Evolutionary conservation across 2,797 vertebrate species (phyloP), one percentile per base, ranked within the genome.

Genomic region (Spea hammondii): DNA sequence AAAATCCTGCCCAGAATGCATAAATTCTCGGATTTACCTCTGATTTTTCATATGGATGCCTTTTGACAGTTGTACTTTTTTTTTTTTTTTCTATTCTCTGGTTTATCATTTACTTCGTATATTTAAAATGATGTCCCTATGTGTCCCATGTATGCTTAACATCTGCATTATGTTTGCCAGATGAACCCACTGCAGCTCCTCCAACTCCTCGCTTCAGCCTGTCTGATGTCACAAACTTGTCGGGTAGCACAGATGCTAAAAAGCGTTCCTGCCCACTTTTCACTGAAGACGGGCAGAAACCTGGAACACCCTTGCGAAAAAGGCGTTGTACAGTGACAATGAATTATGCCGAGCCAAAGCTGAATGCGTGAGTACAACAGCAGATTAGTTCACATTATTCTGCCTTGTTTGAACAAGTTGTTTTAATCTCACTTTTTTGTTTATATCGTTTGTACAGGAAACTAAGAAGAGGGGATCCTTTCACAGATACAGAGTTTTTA

Each of bases 401-500:
- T 32, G 32, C 32, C 32, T 32, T 32, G 32, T 32, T 32, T 32
- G 32, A 32, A 32, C 32, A 32, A 32, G 32, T 32, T 2, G 1
- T 5, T 57, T 57, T 57, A 6, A 17, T 14, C 5, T 17, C 12
- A 6, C 8, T 7, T 65, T 14, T 45, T 48, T 50, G 67, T 74
- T 80, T 65, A 17, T 17, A 44, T 62, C 4, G 13, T 49, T 83
- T 57, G 72, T 60, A 80, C 78, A 99, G 98, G 88, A 99, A 98
- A 87, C 94, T 99, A 14, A 92, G 98, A 13, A 95, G 97, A 77
- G 98, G 98, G 14, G 97, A 99, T 84, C 95, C 93, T 14, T 95
- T 93, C 86, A 99, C 98, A 71, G 96, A 98, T 85, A 72, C 93
- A 5, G 85, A 89, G 82, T 97, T 99, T 87, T 92, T 99, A 84